phyloP scores from a whole-genome alignment of 2,888 invertebrate species.

The Iphiclides podalirius region DNA sequence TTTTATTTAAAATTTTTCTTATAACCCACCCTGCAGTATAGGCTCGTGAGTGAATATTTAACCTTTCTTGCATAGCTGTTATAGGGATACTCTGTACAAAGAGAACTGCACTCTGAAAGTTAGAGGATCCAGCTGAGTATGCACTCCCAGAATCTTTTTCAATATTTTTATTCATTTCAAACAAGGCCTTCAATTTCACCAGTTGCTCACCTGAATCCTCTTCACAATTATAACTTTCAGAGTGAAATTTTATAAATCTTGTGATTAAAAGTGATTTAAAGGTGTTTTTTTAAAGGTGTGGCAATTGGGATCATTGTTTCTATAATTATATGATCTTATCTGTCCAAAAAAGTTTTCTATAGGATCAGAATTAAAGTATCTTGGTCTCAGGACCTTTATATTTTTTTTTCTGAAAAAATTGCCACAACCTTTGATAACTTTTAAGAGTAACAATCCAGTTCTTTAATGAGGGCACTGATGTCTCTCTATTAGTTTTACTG shows the following conservation, averaged over 20 bases:
- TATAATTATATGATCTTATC: slow-evolving; percentile 33
- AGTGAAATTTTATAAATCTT: slow-evolving; percentile 30
- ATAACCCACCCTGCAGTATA: slow-evolving; percentile 32
- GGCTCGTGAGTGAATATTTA: slow-evolving; percentile 31
- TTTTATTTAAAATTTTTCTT: slow-evolving; percentile 25
- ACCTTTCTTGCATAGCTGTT: slow-evolving; percentile 28
- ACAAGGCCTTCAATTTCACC: no score
- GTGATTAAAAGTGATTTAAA: slow-evolving; percentile 34
- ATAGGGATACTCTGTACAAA: no score
- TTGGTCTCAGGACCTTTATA: slow-evolving; percentile 21
- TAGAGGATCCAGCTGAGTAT: no score
- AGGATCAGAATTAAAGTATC: slow-evolving; percentile 24
- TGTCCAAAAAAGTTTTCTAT: slow-evolving; percentile 34
- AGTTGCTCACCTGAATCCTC: slow-evolving; percentile 26
- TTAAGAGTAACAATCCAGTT: slow-evolving; percentile 25
- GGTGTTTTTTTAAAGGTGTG: slow-evolving; percentile 30
- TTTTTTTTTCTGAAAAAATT: slow-evolving; percentile 7
- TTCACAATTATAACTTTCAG: slow-evolving; percentile 26
- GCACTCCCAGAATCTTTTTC: no score
- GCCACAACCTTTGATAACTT: slow-evolving; percentile 24
- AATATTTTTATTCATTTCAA: no score
- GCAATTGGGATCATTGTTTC: slow-evolving; percentile 32
- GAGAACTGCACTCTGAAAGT: no score
- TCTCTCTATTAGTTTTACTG: slow-evolving; percentile 17
- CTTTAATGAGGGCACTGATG: slow-evolving; percentile 24